Evolutionary conservation across 2,113 vertebrate genomes (phyloP).

Genomic region (Montifringilla adamsi): DNA sequence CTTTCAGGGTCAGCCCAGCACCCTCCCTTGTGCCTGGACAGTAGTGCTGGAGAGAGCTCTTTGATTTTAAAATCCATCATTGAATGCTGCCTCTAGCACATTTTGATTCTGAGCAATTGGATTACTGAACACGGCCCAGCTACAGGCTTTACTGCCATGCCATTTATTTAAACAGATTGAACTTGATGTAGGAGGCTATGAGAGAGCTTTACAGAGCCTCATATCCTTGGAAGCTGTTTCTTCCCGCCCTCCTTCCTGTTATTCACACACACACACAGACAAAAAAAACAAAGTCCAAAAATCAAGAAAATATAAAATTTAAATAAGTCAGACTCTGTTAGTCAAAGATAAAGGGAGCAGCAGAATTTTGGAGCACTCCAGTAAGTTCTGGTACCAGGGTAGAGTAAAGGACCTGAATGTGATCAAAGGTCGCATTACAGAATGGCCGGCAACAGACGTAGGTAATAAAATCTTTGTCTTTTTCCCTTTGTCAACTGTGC

Average conservation of each 20-base stretch:
- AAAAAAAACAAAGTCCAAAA: not conserved
- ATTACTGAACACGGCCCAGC: not conserved
- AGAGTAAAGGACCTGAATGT: not conserved
- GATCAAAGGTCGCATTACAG: not conserved
- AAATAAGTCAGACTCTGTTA: not conserved
- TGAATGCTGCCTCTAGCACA: not conserved
- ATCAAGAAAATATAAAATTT: not conserved
- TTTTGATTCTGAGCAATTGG: not conserved
- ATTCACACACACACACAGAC: not conserved
- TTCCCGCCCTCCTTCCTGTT: not conserved
- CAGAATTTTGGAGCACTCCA: not conserved
- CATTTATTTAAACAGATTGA: slow-evolving; percentile 3
- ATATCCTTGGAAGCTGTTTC: not conserved
- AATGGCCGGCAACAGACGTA: not conserved
- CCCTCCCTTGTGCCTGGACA: not conserved
- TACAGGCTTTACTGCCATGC: not conserved
- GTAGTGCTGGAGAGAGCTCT: not conserved
- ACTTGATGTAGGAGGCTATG: not conserved
- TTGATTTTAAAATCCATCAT: slow-evolving; percentile 41
- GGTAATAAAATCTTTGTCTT: not conserved
- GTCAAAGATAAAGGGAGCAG: not conserved
- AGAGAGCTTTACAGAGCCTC: not conserved
- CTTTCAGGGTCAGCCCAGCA: not conserved
- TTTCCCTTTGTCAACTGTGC: not conserved
- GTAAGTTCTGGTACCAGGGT: not conserved